Percentiles rank a stretch among this genome's conserved stretches.
Conservation (phyloP, 2,797 vertebrate species). For the Vespertilio murinus region DNA sequence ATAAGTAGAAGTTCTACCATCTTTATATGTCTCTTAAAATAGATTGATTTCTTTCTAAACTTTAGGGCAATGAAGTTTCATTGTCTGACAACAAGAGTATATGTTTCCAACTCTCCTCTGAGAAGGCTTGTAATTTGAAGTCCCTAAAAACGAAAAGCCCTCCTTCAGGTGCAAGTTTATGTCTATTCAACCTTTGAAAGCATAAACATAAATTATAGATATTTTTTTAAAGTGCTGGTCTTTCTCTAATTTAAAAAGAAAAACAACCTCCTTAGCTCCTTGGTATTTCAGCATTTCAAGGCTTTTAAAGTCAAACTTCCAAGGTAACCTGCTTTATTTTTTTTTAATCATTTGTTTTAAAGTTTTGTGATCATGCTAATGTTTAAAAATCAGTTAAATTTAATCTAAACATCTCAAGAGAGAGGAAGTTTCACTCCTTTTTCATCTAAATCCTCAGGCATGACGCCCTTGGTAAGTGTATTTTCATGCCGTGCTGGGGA, state of each 20-base stretch:
- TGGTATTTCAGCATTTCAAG: slow-evolving; percentile 56
- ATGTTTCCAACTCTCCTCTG: not conserved
- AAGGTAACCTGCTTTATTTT: slow-evolving; percentile 34
- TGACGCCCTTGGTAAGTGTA: slow-evolving; percentile 39
- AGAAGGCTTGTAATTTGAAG: slow-evolving; percentile 21
- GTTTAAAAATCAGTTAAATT: slow-evolving; percentile 63
- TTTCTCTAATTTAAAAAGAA: not conserved
- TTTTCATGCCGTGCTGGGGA: slow-evolving; percentile 49
- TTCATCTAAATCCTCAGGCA: slow-evolving; percentile 32
- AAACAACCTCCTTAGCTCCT: not conserved
- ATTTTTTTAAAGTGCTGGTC: slow-evolving; percentile 46
- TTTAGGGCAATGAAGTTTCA: slow-evolving; percentile 39
- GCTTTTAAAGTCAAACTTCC: slow-evolving; percentile 52
- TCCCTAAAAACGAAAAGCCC: slow-evolving; percentile 23
- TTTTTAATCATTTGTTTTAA: slow-evolving; percentile 59
- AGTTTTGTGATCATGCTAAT: slow-evolving; percentile 52
- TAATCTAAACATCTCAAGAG: slow-evolving; percentile 58
- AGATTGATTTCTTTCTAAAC: slow-evolving; percentile 34
- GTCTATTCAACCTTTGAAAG: slow-evolving; percentile 56
- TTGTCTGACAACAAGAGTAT: slow-evolving; percentile 13
- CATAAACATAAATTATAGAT: slow-evolving; percentile 59
- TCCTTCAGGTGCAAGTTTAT: slow-evolving; percentile 70
- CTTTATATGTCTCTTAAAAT: not conserved
- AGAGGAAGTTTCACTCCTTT: not conserved
- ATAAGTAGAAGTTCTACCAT: not conserved